phyloP scores from a whole-genome alignment of 2,888 invertebrate species.

The Pseudococcus longispinus region DNA sequence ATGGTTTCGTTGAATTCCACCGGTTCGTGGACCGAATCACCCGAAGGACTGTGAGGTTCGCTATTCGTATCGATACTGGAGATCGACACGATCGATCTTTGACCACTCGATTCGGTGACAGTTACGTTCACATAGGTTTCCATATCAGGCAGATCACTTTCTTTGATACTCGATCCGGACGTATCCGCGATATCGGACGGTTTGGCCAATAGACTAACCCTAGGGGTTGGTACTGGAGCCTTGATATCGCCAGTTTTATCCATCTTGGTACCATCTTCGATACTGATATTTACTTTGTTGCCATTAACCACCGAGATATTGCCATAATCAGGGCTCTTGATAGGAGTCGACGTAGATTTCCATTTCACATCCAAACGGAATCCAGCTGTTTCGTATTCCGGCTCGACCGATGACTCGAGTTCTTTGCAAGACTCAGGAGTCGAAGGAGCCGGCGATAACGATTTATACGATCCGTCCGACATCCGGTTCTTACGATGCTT shows the following conservation, averaged over 20 bases:
- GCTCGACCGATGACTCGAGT: neutral
- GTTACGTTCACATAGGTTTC: neutral
- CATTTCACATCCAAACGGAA: neutral
- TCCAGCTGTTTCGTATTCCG: neutral
- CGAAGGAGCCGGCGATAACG: neutral
- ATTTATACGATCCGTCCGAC: neutral
- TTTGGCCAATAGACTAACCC: conserved; percentile 36
- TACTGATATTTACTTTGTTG: conserved; percentile 13
- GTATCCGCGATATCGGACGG: neutral
- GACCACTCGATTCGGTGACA: conserved; percentile 40
- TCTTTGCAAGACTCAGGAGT: neutral
- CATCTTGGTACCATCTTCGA: neutral
- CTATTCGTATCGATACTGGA: conserved; percentile 13
- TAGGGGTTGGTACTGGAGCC: conserved; percentile 56
- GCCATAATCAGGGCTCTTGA: conserved; percentile 34
- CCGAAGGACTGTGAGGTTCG: neutral
- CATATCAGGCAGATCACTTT: neutral
- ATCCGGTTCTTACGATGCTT: neutral
- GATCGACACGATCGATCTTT: conserved; percentile 49
- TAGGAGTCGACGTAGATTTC: neutral
- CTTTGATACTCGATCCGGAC: neutral
- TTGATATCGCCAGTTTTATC: conserved; percentile 5
- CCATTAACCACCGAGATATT: conserved; percentile 46
- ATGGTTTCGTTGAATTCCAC: neutral
- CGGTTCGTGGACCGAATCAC: neutral